These are phyloP conservation scores for Rhincodon typus DNA, from an alignment of 2,797 vertebrate genomes.

Conservation along the genomic window DNA sequence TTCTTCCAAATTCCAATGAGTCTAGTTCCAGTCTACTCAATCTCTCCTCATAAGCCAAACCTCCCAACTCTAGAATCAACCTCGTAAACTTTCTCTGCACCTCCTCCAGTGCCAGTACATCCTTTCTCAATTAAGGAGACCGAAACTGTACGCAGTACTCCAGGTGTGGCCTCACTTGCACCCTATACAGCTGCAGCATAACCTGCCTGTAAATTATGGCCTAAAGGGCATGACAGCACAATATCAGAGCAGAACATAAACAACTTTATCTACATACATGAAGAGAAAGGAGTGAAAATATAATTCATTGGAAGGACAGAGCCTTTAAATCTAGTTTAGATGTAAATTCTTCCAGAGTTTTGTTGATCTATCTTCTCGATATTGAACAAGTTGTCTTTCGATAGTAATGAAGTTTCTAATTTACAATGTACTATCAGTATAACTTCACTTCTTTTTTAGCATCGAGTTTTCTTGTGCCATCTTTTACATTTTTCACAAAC, in stretches of 20 bases:
- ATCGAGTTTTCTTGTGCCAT: background rate
- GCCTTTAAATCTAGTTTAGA: background rate
- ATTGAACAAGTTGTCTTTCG: background rate
- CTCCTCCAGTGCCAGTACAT: too few species aligned
- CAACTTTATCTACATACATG: background rate
- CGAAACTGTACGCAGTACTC: too few species aligned
- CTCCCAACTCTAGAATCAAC: too few species aligned
- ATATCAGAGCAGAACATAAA: background rate
- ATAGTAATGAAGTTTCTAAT: background rate
- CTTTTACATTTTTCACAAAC: too few species aligned
- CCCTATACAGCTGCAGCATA: too few species aligned
- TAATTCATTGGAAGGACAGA: background rate
- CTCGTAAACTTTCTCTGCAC: too few species aligned
- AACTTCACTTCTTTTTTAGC: background rate
- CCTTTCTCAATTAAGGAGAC: too few species aligned
- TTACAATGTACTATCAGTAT: background rate
- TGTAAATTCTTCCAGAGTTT: background rate
- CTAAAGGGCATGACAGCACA: background rate
- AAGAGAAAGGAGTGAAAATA: background rate
- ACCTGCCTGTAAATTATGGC: too few species aligned
- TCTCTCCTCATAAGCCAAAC: too few species aligned
- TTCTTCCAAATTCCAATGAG: too few species aligned
- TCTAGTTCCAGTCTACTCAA: too few species aligned
- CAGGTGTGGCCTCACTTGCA: too few species aligned
- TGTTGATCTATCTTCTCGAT: background rate